Base-by-base conservation (phyloP, 1,140 invertebrate species). In the Pseudomyrmex pallidus region DNA sequence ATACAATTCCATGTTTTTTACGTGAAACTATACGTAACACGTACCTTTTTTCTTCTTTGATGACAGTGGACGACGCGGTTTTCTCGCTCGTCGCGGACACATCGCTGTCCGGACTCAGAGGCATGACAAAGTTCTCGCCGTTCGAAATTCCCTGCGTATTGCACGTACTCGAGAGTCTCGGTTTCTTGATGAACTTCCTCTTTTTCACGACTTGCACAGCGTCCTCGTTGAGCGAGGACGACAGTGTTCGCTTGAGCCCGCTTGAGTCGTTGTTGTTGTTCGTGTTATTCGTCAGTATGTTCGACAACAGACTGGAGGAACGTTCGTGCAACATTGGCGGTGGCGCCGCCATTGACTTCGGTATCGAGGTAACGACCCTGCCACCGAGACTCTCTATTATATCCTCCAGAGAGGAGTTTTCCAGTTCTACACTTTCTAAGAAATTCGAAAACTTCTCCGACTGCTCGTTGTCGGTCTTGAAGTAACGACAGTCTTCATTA, bases 21-120 rank as follows among this genome's bases (percentile, higher is more conserved):
- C 13, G 10, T 57, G 17, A 48, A 76, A 9, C 35, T 84, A 67
- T 22, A 66, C 50, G 63, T 46, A 63, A 76, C 63, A 89, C 63
- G 17, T 92, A 94, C 93, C 93, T 92, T 87, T 91, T 94, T 48
- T 94, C 93, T 64, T 94, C 93, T 87, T 92, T 94, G 25, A 86
- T 72, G 10, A 86, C 35, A 74, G 90, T 89, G 9, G 87, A 86
- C 5, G 90, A 87, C 7, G 90, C 82, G 62, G 85, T 84, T 83
- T 94, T 94, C 50, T 94, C 94, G 67, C 92, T 94, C 1, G 91
- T 92, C 1, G 91, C 92, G 4, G 94, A 94, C 59, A 94, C 92
- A 73, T 94, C 94, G 77, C 93, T 94, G 64, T 94, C 94, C 50
- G 94, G 94, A 84, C 94, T 95, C 20, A 94, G 74, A 1, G 94